A percentile compares a stretch with the other conserved stretches of the same genome.
phyloP scores from a whole-genome alignment of 2,797 vertebrate species.

The Tympanoctomys barrerae region DNA sequence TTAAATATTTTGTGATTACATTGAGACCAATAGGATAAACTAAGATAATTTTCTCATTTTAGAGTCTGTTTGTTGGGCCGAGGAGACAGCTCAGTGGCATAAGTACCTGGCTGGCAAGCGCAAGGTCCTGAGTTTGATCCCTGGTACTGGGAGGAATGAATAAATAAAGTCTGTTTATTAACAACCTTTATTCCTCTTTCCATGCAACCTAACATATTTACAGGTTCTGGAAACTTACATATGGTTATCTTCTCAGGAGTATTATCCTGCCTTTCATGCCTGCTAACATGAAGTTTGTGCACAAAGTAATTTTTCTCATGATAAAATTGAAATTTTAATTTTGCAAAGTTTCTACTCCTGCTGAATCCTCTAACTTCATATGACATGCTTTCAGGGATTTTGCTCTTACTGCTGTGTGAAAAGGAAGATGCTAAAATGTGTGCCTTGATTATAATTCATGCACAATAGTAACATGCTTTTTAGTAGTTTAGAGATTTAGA shows the following conservation, averaged over 20 bases:
- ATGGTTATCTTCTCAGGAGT: background rate
- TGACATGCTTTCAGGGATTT: background rate
- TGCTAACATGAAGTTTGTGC: background rate
- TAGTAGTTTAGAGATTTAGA: constrained; percentile 9
- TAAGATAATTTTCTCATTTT: background rate
- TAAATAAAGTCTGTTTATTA: background rate
- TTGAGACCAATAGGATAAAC: background rate
- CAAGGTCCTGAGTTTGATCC: too few relatives aligned
- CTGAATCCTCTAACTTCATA: background rate
- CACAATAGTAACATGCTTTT: background rate
- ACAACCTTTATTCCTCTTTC: background rate
- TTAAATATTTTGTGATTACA: background rate
- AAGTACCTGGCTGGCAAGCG: too few relatives aligned
- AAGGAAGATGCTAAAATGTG: constrained; percentile 13
- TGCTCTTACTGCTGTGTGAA: background rate
- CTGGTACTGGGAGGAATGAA: too few relatives aligned
- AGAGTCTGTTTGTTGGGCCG: background rate
- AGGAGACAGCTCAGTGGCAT: too few relatives aligned
- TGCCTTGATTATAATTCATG: background rate
- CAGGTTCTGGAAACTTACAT: background rate
- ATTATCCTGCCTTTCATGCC: background rate
- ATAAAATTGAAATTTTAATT: constrained; percentile 10
- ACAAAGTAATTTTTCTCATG: background rate
- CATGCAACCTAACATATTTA: background rate
- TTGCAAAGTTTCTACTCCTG: constrained; percentile 7